These are phyloP conservation scores for Pheosia gnoma DNA, from an alignment of 2,888 invertebrate species.

Conservation along the genomic window DNA sequence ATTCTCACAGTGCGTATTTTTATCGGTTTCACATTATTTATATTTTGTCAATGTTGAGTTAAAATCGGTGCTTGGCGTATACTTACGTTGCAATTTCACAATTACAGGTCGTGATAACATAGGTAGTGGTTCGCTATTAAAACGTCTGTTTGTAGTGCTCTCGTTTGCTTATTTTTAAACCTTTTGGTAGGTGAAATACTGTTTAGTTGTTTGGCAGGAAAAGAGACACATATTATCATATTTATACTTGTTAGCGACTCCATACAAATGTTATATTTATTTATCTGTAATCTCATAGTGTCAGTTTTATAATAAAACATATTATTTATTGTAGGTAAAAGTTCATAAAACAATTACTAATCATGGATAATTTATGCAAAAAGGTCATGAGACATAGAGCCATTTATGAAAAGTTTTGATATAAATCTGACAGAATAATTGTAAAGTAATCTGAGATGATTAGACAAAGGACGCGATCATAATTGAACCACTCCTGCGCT, in stretches of 20 bases:
- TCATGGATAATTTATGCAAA: too few species aligned
- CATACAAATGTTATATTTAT: too few species aligned
- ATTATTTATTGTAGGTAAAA: too few species aligned
- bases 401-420: not conserved
- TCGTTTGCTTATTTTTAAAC: constrained; percentile 10
- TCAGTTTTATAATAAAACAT: too few species aligned
- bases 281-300: too few species aligned
- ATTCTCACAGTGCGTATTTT: constrained; percentile 62
- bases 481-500: constrained; percentile 59
- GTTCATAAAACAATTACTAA: too few species aligned
- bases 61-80: constrained; percentile 15
- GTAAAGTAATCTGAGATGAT: constrained; percentile 23
- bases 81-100: constrained; percentile 19
- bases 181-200: not conserved
- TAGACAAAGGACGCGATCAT: constrained; percentile 64
- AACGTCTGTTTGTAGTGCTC: constrained; percentile 24
- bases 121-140: constrained; percentile 16
- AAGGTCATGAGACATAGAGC: too few species aligned
- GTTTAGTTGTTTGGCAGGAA: too few species aligned
- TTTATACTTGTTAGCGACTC: too few species aligned
- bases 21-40: constrained; percentile 18
- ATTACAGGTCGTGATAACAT: constrained; percentile 30
- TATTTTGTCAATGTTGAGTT: constrained; percentile 8
- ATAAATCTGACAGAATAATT: constrained; percentile 15
- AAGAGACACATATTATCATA: too few species aligned